Evolutionary conservation across 2,797 vertebrate species (phyloP).

Genomic region (Onychomys leucogaster): DNA sequence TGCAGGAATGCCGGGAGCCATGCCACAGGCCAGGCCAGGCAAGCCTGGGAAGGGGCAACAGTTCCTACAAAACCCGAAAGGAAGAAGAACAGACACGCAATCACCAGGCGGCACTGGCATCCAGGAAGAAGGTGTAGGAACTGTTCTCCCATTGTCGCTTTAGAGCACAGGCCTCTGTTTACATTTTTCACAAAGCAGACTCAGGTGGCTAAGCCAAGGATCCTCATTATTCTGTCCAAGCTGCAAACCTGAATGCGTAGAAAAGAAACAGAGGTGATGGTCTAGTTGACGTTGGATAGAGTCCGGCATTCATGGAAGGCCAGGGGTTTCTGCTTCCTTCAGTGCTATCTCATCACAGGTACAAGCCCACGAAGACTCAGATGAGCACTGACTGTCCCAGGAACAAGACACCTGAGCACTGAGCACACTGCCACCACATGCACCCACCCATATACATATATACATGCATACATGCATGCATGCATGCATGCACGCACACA

Average conservation of each 20-base stretch:
- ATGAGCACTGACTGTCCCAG: no score
- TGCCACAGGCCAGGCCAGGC: background rate
- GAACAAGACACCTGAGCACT: background rate
- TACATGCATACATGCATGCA: background rate
- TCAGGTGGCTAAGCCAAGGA: background rate
- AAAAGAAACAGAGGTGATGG: background rate
- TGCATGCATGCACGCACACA: no score
- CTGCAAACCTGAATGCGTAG: background rate
- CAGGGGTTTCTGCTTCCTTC: background rate
- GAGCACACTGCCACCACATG: background rate
- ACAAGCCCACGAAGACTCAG: background rate
- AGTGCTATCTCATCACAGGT: background rate
- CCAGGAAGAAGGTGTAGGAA: background rate
- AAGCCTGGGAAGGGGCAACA: background rate
- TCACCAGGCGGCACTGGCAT: background rate
- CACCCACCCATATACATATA: background rate
- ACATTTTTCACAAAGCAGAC: background rate
- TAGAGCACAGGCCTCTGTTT: background rate
- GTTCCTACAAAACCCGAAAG: constrained; percentile 58
- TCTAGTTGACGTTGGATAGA: background rate
- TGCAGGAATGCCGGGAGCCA: background rate
- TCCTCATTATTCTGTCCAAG: background rate
- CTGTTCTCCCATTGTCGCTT: background rate
- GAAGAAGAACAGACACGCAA: background rate
- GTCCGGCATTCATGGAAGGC: background rate